These are phyloP conservation scores for Monopterus albus DNA, from an alignment of 2,113 vertebrate genomes.

Conservation along the genomic window DNA sequence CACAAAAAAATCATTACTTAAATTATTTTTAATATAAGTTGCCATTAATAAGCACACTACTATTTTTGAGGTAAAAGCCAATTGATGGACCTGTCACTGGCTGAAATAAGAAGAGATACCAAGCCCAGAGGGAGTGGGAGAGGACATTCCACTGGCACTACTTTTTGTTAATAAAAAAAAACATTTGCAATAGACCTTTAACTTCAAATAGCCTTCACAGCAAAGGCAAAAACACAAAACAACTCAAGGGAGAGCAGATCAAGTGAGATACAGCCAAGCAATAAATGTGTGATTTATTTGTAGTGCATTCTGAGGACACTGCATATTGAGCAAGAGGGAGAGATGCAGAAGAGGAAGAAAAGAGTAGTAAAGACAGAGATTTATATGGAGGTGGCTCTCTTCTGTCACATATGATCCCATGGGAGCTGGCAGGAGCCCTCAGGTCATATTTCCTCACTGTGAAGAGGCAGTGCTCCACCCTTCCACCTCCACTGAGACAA, in stretches of 20 bases:
- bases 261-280: slow-evolving; percentile 29
- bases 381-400: slow-evolving; percentile 75
- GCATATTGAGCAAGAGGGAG: slow-evolving; percentile 60
- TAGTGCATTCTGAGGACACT: slow-evolving; percentile 61
- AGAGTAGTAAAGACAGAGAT: slow-evolving; percentile 77
- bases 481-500: slow-evolving; percentile 57
- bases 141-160: not conserved
- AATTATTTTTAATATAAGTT: not conserved
- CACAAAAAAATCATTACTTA: no score
- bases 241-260: slow-evolving; percentile 4
- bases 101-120: slow-evolving; percentile 25
- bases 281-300: slow-evolving; percentile 77
- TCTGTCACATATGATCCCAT: slow-evolving; percentile 75
- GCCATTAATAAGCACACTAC: not conserved
- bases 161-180: slow-evolving; percentile 40
- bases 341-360: slow-evolving; percentile 45
- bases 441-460: slow-evolving; percentile 78
- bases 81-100: slow-evolving; percentile 3
- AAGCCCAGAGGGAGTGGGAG: not conserved
- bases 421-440: slow-evolving; percentile 70
- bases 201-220: slow-evolving; percentile 20
- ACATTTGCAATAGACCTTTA: slow-evolving; percentile 34
- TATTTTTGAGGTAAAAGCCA: slow-evolving; percentile 12
- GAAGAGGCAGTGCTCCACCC: slow-evolving; percentile 50
- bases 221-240: slow-evolving; percentile 6